phyloP scores from a whole-genome alignment of 2,888 invertebrate genomes.

The Balanococcus diminutus region DNA sequence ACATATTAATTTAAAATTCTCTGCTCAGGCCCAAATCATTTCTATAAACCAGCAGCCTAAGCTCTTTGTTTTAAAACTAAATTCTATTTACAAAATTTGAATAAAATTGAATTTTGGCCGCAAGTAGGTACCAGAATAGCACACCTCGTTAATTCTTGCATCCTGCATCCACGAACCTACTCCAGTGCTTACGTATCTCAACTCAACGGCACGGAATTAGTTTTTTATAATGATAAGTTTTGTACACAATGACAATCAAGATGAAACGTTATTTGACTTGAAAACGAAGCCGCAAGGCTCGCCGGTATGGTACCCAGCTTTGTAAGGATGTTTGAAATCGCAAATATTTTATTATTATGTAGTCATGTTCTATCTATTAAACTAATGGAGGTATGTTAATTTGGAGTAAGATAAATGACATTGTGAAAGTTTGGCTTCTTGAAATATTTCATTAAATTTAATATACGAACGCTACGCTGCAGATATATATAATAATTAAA shows the following conservation, averaged over 20 bases:
- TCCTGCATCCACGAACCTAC: too few species aligned
- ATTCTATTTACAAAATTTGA: too few species aligned
- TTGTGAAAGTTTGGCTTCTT: constrained; percentile 14
- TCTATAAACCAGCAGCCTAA: too few species aligned
- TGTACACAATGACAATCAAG: neutral
- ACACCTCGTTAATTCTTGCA: too few species aligned
- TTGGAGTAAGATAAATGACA: constrained; percentile 23
- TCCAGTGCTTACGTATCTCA: neutral
- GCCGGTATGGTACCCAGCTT: neutral
- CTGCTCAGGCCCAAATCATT: too few species aligned
- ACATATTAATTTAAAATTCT: too few species aligned
- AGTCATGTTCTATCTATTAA: constrained; percentile 10
- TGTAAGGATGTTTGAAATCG: neutral
- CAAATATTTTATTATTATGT: constrained; percentile 9
- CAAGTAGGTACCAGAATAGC: too few species aligned
- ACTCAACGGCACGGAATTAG: neutral
- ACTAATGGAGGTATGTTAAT: constrained; percentile 27
- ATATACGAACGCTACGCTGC: neutral
- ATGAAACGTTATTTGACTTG: neutral
- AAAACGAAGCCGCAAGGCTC: neutral
- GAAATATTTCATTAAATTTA: constrained; percentile 14
- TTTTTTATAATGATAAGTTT: neutral
- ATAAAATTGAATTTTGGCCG: too few species aligned
- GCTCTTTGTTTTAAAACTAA: too few species aligned
- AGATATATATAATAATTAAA: constrained; percentile 27